Evolutionary conservation across 2,888 invertebrate genomes (phyloP).

Genomic region (Tiphia femorata): DNA sequence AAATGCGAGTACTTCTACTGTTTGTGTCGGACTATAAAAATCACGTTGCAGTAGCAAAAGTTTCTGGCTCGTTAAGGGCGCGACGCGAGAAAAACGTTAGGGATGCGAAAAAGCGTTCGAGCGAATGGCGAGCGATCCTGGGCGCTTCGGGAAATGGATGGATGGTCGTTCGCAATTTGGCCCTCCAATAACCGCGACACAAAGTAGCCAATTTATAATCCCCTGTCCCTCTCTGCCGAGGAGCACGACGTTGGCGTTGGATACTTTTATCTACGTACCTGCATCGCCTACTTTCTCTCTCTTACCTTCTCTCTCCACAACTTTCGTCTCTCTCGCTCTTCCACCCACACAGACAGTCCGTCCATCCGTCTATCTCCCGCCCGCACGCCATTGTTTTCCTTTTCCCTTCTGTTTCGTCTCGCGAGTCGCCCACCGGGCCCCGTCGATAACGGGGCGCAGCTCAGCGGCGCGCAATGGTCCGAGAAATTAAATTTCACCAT

Average conservation of each 20-base stretch:
- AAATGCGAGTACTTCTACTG: too few relatives aligned
- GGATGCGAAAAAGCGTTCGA: neutral
- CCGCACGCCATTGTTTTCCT: too few relatives aligned
- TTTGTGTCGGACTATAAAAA: too few relatives aligned
- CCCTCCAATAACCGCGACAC: constrained; percentile 57
- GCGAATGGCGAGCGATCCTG: constrained; percentile 13
- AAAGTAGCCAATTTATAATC: constrained; percentile 59
- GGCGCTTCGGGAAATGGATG: constrained; percentile 48
- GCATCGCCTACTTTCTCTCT: too few relatives aligned
- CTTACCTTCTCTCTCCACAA: too few relatives aligned
- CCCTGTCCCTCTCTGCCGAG: constrained; percentile 31
- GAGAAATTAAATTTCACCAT: constrained; percentile 52
- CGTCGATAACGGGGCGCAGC: constrained; percentile 36
- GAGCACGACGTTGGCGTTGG: constrained; percentile 17
- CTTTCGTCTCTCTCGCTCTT: too few relatives aligned
- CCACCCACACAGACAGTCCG: too few relatives aligned
- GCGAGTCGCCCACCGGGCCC: constrained; percentile 22
- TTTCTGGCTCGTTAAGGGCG: constrained; percentile 29
- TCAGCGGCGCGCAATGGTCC: constrained; percentile 42
- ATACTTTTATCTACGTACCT: constrained; percentile 44
- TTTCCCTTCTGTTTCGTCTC: constrained; percentile 30
- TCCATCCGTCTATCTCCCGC: too few relatives aligned
- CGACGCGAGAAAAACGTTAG: constrained; percentile 5
- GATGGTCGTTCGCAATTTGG: constrained; percentile 57
- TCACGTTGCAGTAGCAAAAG: neutral